These are phyloP conservation scores for Canis aureus DNA, from an alignment of 2,113 vertebrate genomes.

Conservation along the genomic window DNA sequence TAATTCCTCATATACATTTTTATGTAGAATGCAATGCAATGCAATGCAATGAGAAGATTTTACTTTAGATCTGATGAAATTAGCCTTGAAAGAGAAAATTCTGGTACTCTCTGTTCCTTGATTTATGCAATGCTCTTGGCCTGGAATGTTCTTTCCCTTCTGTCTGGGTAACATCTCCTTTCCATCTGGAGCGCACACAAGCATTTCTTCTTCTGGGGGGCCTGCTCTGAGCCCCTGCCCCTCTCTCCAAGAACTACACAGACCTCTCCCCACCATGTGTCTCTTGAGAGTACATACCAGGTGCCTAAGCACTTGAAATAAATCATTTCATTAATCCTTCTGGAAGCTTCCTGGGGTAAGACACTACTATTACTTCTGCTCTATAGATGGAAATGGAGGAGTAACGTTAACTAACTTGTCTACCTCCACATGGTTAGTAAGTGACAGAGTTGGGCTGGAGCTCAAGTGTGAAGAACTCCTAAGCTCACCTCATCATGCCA, in stretches of 20 bases:
- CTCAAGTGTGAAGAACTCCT: background rate
- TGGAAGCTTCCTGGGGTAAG: background rate
- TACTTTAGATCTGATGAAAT: background rate
- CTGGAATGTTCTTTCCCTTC: background rate
- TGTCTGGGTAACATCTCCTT: too few species aligned
- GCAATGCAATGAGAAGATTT: background rate
- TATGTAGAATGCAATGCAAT: background rate
- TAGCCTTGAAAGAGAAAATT: conserved; percentile 2
- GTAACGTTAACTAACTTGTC: background rate
- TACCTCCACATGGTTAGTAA: background rate
- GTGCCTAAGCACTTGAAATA: background rate
- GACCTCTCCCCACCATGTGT: rapidly evolving
- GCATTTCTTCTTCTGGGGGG: background rate
- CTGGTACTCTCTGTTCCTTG: background rate
- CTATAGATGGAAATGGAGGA: background rate
- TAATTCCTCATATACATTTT: background rate
- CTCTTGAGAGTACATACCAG: background rate
- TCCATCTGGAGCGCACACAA: background rate
- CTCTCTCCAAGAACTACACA: background rate
- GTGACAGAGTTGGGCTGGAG: background rate
- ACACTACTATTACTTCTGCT: background rate
- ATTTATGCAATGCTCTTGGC: too few species aligned
- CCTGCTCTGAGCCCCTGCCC: background rate
- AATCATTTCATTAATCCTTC: background rate
- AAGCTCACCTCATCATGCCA: rapidly evolving